These are phyloP conservation scores for Hemithea aestivaria DNA, from an alignment of 2,888 invertebrate genomes.

Conservation along the genomic window DNA sequence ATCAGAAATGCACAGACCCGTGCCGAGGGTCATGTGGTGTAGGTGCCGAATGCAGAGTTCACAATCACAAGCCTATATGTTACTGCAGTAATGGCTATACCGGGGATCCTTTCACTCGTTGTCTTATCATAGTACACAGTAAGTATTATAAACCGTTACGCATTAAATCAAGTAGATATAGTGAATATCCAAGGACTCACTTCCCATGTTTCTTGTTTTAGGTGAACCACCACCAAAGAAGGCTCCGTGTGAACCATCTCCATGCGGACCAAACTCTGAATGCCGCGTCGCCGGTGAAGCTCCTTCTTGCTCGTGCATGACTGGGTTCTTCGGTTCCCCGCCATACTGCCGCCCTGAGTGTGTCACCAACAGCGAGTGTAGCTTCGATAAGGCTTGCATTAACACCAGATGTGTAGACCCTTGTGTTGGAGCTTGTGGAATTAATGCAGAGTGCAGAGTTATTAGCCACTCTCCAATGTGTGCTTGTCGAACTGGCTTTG, in stretches of 20 bases:
- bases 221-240: slow-evolving; percentile 46
- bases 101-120: slow-evolving; percentile 90
- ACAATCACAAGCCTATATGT: slow-evolving; percentile 92
- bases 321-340: slow-evolving; percentile 85
- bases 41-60: slow-evolving; percentile 86
- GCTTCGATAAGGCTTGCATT: slow-evolving; percentile 86
- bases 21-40: slow-evolving; percentile 90
- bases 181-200: too few relatives aligned
- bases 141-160: slow-evolving; percentile 43
- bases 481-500: slow-evolving; percentile 83
- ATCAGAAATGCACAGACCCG: slow-evolving; percentile 88
- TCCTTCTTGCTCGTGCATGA: slow-evolving; percentile 85
- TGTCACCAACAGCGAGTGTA: slow-evolving; percentile 88
- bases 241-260: slow-evolving; percentile 83
- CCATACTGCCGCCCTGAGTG: slow-evolving; percentile 91
- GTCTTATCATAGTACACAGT: slow-evolving; percentile 60
- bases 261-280: slow-evolving; percentile 89
- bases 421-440: slow-evolving; percentile 89
- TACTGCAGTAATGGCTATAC: slow-evolving; percentile 84
- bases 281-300: slow-evolving; percentile 78
- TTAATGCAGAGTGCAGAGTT: slow-evolving; percentile 86
- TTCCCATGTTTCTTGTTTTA: slow-evolving; percentile 28
- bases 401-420: slow-evolving; percentile 89
- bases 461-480: slow-evolving; percentile 93
- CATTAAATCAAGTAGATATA: too few relatives aligned